A percentile compares a stretch with the other conserved stretches of the same genome.
These are phyloP conservation scores for Sylvilagus bachmani DNA, from an alignment of 2,113 vertebrate genomes.

Conservation along the genomic window DNA sequence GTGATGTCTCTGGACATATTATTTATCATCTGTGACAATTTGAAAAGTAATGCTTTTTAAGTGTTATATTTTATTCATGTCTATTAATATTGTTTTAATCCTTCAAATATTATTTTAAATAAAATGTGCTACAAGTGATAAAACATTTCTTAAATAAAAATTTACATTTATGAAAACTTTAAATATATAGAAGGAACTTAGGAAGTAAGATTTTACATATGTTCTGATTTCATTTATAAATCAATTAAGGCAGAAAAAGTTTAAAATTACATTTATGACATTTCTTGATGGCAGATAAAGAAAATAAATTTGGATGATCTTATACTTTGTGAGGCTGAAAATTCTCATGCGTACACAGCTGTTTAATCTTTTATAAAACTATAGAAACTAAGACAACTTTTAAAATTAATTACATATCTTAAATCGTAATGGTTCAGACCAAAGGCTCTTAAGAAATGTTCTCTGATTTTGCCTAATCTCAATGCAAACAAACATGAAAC, in stretches of 20 bases:
- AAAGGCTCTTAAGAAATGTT: not conserved
- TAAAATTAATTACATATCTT: not conserved
- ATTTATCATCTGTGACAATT: not conserved
- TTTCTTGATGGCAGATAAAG: not conserved
- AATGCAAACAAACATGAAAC: not conserved
- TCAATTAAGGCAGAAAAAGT: not conserved
- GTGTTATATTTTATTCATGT: not conserved
- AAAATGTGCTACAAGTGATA: not conserved
- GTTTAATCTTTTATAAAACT: not conserved
- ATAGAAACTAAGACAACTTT: not conserved
- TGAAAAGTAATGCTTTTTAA: not conserved
- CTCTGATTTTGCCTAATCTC: not conserved
- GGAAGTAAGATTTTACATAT: not conserved
- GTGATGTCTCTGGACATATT: not conserved
- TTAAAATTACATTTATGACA: not conserved
- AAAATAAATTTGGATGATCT: not conserved
- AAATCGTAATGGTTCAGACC: not conserved
- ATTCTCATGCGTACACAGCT: not conserved
- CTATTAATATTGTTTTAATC: not conserved
- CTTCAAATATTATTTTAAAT: not conserved
- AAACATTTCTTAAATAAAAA: not conserved
- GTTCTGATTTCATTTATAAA: conserved; percentile 1
- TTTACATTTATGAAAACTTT: conserved; percentile 9
- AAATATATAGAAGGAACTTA: not conserved
- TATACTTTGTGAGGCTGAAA: not conserved